Percentiles rank a stretch among this genome's conserved stretches.
Conservation (phyloP, 2,113 vertebrate genomes). For the Poecile atricapillus region DNA sequence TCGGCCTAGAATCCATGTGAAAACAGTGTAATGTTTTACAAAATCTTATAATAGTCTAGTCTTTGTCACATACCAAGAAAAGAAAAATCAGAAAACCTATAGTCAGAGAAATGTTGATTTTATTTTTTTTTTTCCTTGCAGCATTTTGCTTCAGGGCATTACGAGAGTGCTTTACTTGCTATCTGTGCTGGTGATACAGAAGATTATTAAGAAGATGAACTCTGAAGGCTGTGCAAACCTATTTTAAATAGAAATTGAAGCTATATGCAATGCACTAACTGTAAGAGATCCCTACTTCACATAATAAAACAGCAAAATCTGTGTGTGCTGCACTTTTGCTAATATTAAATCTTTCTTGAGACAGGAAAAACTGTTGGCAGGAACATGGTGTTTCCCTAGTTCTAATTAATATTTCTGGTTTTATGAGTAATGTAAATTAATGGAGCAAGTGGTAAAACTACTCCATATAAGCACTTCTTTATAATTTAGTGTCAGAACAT, state of each 20-base stretch:
- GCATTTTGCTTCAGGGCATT: conserved; percentile 80
- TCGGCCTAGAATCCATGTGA: background rate
- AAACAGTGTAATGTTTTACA: background rate
- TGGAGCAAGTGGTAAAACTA: background rate
- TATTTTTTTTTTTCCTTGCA: conserved; percentile 42
- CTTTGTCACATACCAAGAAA: background rate
- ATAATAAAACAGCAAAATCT: background rate
- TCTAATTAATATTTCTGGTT: background rate
- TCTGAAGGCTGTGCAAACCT: background rate
- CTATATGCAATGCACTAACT: background rate
- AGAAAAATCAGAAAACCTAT: background rate
- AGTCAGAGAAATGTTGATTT: background rate
- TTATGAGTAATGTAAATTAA: background rate
- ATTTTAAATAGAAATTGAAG: background rate
- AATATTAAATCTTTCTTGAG: background rate
- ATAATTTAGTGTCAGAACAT: background rate
- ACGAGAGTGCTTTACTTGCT: conserved; percentile 75
- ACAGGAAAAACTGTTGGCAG: background rate
- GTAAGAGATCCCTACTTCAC: background rate
- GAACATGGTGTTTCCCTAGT: background rate
- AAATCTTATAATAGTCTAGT: background rate
- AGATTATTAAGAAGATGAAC: conserved; percentile 56
- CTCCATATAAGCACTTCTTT: background rate
- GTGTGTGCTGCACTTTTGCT: background rate
- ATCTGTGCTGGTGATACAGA: conserved; percentile 74